These are phyloP conservation scores for Tangara arthus DNA, from an alignment of 2,797 vertebrate species.

Conservation along the genomic window DNA sequence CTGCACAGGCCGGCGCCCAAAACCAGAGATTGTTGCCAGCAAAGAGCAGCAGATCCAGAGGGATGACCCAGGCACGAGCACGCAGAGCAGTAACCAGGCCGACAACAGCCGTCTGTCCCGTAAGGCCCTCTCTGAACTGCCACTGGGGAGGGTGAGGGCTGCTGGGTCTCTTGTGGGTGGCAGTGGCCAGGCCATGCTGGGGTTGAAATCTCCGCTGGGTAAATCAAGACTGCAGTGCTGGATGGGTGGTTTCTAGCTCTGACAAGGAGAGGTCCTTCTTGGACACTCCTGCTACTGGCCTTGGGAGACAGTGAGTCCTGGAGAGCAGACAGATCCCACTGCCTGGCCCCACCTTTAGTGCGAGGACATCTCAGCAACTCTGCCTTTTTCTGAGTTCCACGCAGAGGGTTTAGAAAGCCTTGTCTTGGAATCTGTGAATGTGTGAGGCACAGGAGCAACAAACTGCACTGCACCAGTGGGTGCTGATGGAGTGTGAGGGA, in stretches of 20 bases:
- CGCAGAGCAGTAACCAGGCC: constrained; percentile 80
- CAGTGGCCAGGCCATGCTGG: neutral
- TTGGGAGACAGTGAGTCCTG: neutral
- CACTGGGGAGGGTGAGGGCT: neutral
- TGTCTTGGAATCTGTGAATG: neutral
- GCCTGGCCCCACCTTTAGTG: neutral
- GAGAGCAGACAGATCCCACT: neutral
- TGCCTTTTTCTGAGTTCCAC: neutral
- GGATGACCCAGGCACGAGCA: constrained; percentile 74
- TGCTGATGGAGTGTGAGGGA: neutral
- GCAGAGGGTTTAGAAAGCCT: neutral
- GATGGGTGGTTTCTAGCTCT: neutral
- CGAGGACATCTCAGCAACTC: neutral
- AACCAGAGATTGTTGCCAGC: constrained; percentile 79
- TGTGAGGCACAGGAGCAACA: neutral
- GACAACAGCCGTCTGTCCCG: constrained; percentile 89
- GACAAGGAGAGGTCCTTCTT: neutral
- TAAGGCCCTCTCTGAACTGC: constrained; percentile 72
- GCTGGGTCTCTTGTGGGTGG: neutral
- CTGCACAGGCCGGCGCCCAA: constrained; percentile 75
- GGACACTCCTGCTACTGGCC: neutral
- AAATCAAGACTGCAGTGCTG: neutral
- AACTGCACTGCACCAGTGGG: neutral
- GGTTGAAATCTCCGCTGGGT: neutral
- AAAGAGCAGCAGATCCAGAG: constrained; percentile 80